Evolutionary conservation across 1,140 invertebrate species (phyloP).

Genomic region (Hirudo medicinalis): DNA sequence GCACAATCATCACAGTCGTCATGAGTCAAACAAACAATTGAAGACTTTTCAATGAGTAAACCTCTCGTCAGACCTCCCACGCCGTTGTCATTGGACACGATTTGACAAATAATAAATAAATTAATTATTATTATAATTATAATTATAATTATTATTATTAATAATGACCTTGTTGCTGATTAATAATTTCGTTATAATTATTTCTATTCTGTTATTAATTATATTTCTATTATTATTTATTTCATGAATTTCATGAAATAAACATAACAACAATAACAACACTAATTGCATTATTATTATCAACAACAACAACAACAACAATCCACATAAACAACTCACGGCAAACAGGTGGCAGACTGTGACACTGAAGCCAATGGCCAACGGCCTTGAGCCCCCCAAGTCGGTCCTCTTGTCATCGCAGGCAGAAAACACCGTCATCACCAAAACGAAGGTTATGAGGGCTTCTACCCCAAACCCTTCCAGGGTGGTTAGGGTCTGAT

Average conservation of each 20-base stretch:
- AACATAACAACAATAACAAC: not conserved
- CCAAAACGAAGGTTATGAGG: constrained; percentile 72
- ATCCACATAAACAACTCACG: constrained; percentile 29
- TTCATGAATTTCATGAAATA: no score
- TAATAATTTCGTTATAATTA: not conserved
- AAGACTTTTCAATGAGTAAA: no score
- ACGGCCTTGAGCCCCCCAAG: constrained; percentile 66
- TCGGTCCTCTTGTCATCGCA: constrained; percentile 64
- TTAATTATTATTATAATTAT: not conserved
- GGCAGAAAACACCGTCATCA: constrained; percentile 73
- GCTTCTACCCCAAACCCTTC: constrained; percentile 71
- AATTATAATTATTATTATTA: no score
- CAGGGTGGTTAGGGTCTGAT: constrained; percentile 24
- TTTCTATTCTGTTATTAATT: no score
- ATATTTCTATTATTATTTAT: no score
- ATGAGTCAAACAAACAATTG: no score
- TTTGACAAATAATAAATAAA: not conserved
- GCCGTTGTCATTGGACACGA: no score
- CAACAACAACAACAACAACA: not conserved
- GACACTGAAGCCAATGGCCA: constrained; percentile 72
- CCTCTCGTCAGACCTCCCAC: no score
- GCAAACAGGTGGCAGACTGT: constrained; percentile 67
- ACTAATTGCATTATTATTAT: not conserved
- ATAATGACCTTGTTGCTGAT: no score
- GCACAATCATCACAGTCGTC: no score